phyloP scores from a whole-genome alignment of 1,140 invertebrate genomes.

The Lepidurus couesii region DNA sequence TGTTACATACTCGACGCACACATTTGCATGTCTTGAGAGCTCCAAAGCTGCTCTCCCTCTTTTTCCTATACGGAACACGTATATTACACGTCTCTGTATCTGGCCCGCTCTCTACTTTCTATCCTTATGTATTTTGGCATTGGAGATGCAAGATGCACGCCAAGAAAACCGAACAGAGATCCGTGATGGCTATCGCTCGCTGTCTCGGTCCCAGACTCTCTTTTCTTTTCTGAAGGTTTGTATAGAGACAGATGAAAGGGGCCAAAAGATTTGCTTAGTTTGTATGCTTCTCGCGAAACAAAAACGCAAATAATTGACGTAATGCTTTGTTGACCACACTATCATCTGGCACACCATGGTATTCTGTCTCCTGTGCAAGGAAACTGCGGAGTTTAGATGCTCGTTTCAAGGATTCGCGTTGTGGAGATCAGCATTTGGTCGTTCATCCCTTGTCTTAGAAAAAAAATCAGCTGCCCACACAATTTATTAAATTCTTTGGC shows the following conservation, averaged over 20 bases:
- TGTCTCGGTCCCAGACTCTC: background rate
- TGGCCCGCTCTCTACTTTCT: background rate
- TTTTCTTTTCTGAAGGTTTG: background rate
- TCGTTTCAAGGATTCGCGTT: no score
- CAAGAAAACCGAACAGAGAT: slow-evolving; percentile 12
- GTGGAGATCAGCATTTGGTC: background rate
- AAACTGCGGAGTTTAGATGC: no score
- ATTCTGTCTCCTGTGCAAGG: no score
- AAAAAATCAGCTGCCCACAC: background rate
- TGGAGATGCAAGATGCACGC: background rate
- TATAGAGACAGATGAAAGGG: no score
- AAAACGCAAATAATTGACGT: no score
- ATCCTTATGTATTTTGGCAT: background rate
- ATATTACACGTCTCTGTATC: background rate
- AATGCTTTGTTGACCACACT: no score
- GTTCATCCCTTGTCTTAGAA: background rate
- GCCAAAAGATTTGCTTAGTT: no score
- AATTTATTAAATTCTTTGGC: background rate
- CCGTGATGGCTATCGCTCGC: slow-evolving; percentile 7
- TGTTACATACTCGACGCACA: slow-evolving; percentile 1
- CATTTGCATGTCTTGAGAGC: background rate
- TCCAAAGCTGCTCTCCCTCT: background rate
- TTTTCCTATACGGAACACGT: background rate
- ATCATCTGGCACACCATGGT: no score
- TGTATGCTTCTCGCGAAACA: no score